phyloP scores from a whole-genome alignment of 2,113 vertebrate species.

The Seriola rivoliana region DNA sequence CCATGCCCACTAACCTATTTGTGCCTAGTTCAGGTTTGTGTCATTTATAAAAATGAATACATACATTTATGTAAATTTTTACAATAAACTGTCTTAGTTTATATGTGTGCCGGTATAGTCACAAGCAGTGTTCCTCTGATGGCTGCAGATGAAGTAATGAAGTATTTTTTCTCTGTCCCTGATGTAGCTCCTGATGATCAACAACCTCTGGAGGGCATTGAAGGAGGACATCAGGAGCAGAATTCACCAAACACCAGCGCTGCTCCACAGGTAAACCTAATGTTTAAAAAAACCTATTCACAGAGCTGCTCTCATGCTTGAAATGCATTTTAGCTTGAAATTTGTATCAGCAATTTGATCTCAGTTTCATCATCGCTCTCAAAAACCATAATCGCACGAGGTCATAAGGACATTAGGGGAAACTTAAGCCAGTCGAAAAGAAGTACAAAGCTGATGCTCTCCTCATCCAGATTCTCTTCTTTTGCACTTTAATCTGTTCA shows the following conservation, averaged over 20 bases:
- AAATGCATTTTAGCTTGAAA: background rate
- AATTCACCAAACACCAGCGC: slow-evolving; percentile 68
- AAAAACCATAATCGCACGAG: background rate
- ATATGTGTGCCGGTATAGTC: background rate
- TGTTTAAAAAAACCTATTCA: background rate
- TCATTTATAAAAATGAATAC: background rate
- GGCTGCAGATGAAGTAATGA: background rate
- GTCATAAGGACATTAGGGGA: background rate
- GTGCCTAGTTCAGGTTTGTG: slow-evolving; percentile 90
- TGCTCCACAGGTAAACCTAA: slow-evolving; percentile 71
- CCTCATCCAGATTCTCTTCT: slow-evolving; percentile 10
- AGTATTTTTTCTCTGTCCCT: background rate
- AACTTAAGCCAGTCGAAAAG: background rate
- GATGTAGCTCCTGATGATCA: slow-evolving; percentile 85
- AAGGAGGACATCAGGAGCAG: slow-evolving; percentile 75
- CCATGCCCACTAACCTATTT: slow-evolving; percentile 90
- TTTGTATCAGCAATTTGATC: background rate
- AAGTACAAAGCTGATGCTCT: background rate
- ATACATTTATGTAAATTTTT: background rate
- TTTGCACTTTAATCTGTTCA: slow-evolving; percentile 56
- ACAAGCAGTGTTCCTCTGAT: background rate
- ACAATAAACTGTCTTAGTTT: background rate
- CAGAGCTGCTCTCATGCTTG: background rate
- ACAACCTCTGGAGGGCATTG: slow-evolving; percentile 85
- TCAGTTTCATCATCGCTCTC: background rate